phyloP scores from a whole-genome alignment of 1,140 invertebrate genomes.

The Neodiprion pinetum region DNA sequence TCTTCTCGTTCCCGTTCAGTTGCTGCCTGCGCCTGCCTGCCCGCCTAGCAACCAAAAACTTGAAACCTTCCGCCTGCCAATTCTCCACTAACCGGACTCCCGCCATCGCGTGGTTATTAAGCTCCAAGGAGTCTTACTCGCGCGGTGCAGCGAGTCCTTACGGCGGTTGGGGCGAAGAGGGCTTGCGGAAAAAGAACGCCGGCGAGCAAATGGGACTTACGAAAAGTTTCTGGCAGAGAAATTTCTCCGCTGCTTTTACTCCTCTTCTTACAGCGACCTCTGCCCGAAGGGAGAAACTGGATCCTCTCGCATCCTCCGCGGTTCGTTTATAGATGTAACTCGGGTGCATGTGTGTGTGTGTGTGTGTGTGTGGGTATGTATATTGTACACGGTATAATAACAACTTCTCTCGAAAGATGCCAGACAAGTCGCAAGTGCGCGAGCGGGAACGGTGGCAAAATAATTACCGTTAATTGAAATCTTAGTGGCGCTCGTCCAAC shows the following conservation, averaged over 20 bases:
- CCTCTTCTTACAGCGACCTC: background rate
- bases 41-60: background rate
- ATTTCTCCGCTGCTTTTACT: constrained; percentile 17
- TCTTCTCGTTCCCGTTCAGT: background rate
- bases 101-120: constrained; percentile 42
- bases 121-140: constrained; percentile 18
- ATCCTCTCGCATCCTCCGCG: background rate
- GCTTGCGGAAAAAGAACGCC: too few species aligned
- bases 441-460: constrained; percentile 34
- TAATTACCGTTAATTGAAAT: constrained; percentile 60
- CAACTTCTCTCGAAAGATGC: constrained; percentile 2
- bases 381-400: constrained; percentile 21
- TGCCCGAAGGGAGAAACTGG: background rate
- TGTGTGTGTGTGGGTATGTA: constrained; percentile 8
- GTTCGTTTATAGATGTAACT: background rate
- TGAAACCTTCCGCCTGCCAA: constrained; percentile 47
- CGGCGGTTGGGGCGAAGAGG: too few species aligned
- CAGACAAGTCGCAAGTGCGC: constrained; percentile 1
- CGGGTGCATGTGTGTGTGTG: background rate
- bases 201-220: constrained; percentile 51
- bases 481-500: constrained; percentile 51
- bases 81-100: constrained; percentile 44
- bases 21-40: constrained; percentile 1
- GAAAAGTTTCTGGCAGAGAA: constrained; percentile 53
- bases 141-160: too few species aligned